Conservation (phyloP, 2,797 vertebrate species). For the Erethizon dorsatum region DNA sequence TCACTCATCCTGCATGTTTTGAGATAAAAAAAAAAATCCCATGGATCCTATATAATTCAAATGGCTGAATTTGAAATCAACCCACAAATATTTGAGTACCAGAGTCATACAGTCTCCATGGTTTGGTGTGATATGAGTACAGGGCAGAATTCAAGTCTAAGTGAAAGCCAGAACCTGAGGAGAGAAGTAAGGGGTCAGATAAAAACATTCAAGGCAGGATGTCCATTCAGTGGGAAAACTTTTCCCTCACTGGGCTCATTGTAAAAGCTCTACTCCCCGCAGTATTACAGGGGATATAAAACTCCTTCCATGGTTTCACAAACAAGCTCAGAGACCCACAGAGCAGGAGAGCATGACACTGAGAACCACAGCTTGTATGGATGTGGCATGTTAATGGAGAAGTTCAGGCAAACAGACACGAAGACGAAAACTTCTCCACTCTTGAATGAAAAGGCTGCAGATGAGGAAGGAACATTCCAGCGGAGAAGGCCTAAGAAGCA, state of each 20-base stretch:
- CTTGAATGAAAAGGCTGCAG: not conserved
- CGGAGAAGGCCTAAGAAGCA: not conserved
- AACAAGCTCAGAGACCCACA: not conserved
- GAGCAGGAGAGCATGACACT: not conserved
- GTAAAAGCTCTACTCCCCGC: not conserved
- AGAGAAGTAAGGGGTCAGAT: not conserved
- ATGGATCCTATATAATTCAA: not conserved
- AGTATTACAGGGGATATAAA: not conserved
- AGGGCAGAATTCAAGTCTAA: not conserved
- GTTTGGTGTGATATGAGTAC: not conserved
- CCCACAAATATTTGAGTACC: not conserved
- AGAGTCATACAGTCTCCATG: not conserved
- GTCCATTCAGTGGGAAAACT: not conserved
- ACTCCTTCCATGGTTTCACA: not conserved
- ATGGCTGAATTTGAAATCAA: conserved; percentile 15
- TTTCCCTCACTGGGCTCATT: not conserved
- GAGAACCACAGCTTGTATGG: not conserved
- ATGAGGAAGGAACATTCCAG: not conserved
- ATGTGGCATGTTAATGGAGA: not conserved
- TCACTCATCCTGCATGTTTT: not conserved
- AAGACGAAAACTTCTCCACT: not conserved
- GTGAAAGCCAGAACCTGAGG: not conserved
- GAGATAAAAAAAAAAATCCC: not conserved
- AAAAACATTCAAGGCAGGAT: not conserved
- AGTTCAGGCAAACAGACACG: not conserved